Evolutionary conservation across 2,113 vertebrate genomes (phyloP).

Genomic region (Seriola dumerili): DNA sequence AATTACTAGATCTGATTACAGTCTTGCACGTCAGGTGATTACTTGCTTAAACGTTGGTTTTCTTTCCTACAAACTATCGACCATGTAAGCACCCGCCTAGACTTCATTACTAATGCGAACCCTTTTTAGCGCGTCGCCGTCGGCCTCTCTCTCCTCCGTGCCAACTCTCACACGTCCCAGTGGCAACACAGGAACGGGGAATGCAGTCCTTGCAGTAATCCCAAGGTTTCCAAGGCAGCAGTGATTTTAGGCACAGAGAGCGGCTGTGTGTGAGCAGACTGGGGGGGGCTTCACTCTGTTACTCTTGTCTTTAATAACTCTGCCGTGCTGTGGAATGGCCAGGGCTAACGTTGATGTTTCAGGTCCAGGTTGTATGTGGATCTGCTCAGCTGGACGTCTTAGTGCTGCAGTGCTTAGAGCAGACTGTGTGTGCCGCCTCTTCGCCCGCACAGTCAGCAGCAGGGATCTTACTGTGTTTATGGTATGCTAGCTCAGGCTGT

Average conservation of each 20-base stretch:
- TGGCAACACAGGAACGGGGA: constrained; percentile 36
- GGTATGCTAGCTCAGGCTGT: constrained; percentile 33
- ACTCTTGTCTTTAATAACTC: constrained; percentile 9
- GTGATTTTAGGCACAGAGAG: constrained; percentile 37
- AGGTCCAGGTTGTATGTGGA: background rate
- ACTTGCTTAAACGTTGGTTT: constrained; percentile 4
- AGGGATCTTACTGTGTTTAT: constrained; percentile 43
- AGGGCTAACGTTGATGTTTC: constrained; percentile 1
- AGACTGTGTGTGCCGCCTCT: constrained; percentile 17
- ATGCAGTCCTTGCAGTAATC: constrained; percentile 45
- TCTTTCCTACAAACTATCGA: constrained; percentile 52
- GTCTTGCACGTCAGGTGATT: constrained; percentile 14
- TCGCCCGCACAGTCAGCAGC: constrained; percentile 43
- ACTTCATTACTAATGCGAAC: constrained; percentile 63
- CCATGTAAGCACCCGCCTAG: constrained; percentile 26
- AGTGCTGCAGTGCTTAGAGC: background rate
- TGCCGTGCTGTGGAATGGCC: background rate
- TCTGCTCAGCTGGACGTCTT: background rate
- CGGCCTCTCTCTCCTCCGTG: constrained; percentile 50
- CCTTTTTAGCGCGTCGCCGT: constrained; percentile 45
- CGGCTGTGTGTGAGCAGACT: constrained; percentile 4
- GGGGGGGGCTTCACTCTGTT: constrained; percentile 6
- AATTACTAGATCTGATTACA: constrained; percentile 5
- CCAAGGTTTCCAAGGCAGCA: constrained; percentile 58
- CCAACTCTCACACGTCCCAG: constrained; percentile 64